phyloP scores from a whole-genome alignment of 1,140 invertebrate species.

The Aphis gossypii region DNA sequence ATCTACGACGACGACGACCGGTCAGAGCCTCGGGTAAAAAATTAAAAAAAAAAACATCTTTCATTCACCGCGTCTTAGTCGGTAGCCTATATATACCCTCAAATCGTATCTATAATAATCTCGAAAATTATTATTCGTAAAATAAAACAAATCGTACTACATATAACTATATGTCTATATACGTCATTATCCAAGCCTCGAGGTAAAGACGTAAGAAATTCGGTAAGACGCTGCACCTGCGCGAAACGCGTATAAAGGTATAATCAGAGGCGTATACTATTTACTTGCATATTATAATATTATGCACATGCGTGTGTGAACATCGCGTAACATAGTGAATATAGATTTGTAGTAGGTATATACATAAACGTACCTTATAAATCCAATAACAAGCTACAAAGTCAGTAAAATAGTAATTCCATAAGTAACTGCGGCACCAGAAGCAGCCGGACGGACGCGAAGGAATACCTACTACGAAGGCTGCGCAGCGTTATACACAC shows the following conservation, averaged over 20 bases:
- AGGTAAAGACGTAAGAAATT: not conserved
- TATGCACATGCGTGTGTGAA: not conserved
- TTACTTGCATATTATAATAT: not conserved
- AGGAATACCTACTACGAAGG: not conserved
- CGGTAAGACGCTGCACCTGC: constrained; percentile 1
- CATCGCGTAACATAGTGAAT: not conserved
- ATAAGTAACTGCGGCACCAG: no score
- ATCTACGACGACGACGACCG: not conserved
- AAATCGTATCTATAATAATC: not conserved
- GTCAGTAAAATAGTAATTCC: not conserved
- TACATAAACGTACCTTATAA: not conserved
- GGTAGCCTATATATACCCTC: not conserved
- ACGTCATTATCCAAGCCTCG: not conserved
- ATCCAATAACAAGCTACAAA: not conserved
- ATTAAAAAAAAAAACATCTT: not conserved
- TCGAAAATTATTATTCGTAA: constrained; percentile 4
- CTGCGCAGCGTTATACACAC: not conserved
- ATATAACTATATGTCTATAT: no score
- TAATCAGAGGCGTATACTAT: not conserved
- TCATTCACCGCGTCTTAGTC: not conserved
- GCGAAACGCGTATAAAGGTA: not conserved
- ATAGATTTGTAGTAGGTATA: not conserved
- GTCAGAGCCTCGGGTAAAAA: not conserved
- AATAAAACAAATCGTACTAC: not conserved
- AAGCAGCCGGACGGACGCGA: no score